Percentiles rank a stretch among this genome's conserved stretches.
Evolutionary conservation across 2,113 vertebrate genomes (phyloP).

Genomic region (Heloderma charlesbogerti): DNA sequence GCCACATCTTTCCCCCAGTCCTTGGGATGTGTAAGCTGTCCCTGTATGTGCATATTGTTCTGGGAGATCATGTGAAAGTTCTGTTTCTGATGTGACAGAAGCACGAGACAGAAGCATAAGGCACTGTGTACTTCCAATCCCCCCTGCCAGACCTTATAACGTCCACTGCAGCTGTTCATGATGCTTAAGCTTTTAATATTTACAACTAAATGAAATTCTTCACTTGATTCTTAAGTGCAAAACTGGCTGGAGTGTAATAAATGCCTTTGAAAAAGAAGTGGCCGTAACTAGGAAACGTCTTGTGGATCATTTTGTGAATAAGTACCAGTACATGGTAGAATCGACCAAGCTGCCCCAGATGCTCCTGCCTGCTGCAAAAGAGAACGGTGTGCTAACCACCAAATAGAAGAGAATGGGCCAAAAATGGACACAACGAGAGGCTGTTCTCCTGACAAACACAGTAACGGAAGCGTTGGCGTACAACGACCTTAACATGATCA

Average conservation of each 20-base stretch:
- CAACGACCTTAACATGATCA: neutral
- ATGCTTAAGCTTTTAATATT: neutral
- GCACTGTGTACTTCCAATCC: neutral
- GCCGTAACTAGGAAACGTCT: slow-evolving; percentile 56
- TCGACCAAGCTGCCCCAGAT: neutral
- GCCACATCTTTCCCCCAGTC: neutral
- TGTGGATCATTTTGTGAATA: slow-evolving; percentile 63
- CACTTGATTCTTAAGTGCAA: slow-evolving; percentile 55
- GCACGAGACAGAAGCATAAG: neutral
- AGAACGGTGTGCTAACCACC: neutral
- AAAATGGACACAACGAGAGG: neutral
- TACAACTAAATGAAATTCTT: neutral
- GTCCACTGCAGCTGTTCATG: neutral
- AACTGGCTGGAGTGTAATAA: slow-evolving; percentile 52
- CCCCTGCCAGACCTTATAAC: neutral
- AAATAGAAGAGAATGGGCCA: neutral
- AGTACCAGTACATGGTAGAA: slow-evolving; percentile 45
- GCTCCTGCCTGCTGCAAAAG: neutral
- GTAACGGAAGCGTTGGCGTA: neutral
- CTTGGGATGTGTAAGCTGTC: neutral
- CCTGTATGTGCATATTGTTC: neutral
- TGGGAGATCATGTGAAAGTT: neutral
- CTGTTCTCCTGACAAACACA: neutral
- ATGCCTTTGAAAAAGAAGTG: slow-evolving; percentile 62
- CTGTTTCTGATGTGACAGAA: neutral